Conservation (phyloP, 2,797 vertebrate genomes). For the Anolis apletophallus region DNA sequence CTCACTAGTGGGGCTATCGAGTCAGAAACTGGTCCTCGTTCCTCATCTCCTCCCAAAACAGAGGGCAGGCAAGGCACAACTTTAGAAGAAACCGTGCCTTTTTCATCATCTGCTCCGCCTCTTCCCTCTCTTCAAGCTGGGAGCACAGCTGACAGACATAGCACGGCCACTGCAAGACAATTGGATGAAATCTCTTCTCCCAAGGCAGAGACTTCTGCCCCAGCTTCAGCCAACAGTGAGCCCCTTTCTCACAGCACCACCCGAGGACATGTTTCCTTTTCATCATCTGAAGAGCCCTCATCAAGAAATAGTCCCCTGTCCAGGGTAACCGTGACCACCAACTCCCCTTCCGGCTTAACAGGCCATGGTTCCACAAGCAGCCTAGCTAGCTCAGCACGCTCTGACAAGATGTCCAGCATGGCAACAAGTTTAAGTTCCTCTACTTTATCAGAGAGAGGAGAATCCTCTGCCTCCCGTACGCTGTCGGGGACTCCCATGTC, state of each 20-base stretch:
- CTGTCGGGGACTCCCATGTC: fast-evolving
- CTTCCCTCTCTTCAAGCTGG: no score
- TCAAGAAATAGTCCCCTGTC: no score
- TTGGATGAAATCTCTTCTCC: not conserved
- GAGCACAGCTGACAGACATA: not conserved
- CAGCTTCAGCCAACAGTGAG: no score
- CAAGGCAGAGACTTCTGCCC: fast-evolving
- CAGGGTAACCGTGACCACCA: not conserved
- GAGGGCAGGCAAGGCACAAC: not conserved
- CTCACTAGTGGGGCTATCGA: fast-evolving
- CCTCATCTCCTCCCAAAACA: not conserved
- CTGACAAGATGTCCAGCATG: no score
- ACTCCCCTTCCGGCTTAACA: not conserved
- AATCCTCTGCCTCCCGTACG: not conserved
- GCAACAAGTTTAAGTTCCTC: no score
- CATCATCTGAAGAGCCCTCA: no score
- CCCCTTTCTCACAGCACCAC: not conserved
- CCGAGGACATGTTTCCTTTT: not conserved
- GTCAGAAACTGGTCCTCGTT: no score
- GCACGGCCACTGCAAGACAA: no score
- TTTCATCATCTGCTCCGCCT: not conserved
- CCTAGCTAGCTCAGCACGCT: not conserved
- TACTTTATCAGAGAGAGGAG: not conserved
- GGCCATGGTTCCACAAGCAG: no score
- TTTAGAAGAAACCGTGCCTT: fast-evolving